These are phyloP conservation scores for Fistularia commersonii DNA, from an alignment of 2,797 vertebrate species.

Conservation along the genomic window DNA sequence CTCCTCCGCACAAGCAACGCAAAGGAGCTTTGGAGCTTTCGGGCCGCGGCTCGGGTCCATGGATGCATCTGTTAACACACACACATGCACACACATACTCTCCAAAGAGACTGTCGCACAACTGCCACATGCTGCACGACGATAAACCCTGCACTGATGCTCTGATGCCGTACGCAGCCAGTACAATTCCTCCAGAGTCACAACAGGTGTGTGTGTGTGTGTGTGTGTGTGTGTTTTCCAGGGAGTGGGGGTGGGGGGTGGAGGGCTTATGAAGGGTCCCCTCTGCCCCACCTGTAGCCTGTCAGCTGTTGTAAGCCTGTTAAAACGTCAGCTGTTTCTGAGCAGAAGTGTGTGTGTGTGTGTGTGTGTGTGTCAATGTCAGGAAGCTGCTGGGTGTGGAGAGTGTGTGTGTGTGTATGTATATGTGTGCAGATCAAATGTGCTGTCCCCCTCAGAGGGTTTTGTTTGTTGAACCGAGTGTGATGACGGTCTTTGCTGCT, in stretches of 20 bases:
- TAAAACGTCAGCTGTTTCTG: slow-evolving; percentile 83
- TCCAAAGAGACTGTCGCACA: slow-evolving; percentile 25
- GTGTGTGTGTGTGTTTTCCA: slow-evolving; percentile 38
- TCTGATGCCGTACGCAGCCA: slow-evolving; percentile 42
- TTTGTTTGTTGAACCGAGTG: too few species aligned
- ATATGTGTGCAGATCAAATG: slow-evolving; percentile 45
- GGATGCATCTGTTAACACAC: slow-evolving; percentile 58
- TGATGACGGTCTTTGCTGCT: too few species aligned
- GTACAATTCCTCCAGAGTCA: slow-evolving; percentile 72
- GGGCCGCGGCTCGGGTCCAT: slow-evolving; percentile 29
- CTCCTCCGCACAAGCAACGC: slow-evolving; percentile 31
- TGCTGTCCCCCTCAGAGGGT: slow-evolving; percentile 32
- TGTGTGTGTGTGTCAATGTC: slow-evolving; percentile 39
- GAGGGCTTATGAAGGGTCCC: slow-evolving; percentile 70
- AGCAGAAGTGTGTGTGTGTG: slow-evolving; percentile 65
- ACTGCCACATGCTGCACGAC: slow-evolving; percentile 47
- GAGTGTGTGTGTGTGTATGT: slow-evolving; percentile 11
- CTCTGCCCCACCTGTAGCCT: slow-evolving; percentile 79
- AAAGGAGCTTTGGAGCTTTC: slow-evolving; percentile 65
- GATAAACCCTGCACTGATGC: slow-evolving; percentile 46
- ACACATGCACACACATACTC: slow-evolving; percentile 13
- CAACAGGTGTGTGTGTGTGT: slow-evolving; percentile 66
- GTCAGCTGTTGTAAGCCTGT: slow-evolving; percentile 82
- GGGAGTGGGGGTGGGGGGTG: slow-evolving; percentile 31
- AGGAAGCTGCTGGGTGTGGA: slow-evolving; percentile 45